Conservation (phyloP, 2,797 vertebrate genomes). For the Limosa lapponica region DNA sequence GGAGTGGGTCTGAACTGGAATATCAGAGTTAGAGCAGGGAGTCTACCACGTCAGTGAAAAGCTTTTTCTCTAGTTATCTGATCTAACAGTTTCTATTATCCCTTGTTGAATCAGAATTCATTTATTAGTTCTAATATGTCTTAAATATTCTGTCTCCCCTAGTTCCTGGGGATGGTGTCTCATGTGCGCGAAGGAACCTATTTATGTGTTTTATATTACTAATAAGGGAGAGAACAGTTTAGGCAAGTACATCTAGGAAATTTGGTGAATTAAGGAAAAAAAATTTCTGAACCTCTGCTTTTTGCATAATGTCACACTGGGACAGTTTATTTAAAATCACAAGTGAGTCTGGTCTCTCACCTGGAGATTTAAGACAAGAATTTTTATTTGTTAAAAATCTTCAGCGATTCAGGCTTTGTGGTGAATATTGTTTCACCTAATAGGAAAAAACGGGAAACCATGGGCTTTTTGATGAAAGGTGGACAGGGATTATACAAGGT, state of each 20-base stretch:
- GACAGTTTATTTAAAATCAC: not conserved
- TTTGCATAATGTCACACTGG: not conserved
- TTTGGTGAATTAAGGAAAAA: not conserved
- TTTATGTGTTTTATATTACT: not conserved
- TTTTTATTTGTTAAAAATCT: not conserved
- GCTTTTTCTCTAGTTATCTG: not conserved
- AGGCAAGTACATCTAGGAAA: not conserved
- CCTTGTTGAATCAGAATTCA: not conserved
- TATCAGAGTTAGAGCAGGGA: not conserved
- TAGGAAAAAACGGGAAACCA: not conserved
- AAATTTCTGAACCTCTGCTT: not conserved
- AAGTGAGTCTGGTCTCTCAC: not conserved
- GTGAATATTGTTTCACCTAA: not conserved
- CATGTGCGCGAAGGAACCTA: not conserved
- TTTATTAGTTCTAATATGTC: not conserved
- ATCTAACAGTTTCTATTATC: not conserved
- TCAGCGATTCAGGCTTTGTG: not conserved
- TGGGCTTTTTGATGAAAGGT: not conserved
- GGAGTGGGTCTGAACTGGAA: not conserved
- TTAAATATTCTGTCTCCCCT: not conserved
- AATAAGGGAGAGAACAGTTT: not conserved
- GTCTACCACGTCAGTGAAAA: not conserved
- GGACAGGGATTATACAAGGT: not conserved
- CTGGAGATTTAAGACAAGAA: not conserved
- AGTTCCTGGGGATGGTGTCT: not conserved